These are phyloP conservation scores for Xiphorhynchus erythropygius DNA, from an alignment of 2,797 vertebrate genomes.

Conservation along the genomic window DNA sequence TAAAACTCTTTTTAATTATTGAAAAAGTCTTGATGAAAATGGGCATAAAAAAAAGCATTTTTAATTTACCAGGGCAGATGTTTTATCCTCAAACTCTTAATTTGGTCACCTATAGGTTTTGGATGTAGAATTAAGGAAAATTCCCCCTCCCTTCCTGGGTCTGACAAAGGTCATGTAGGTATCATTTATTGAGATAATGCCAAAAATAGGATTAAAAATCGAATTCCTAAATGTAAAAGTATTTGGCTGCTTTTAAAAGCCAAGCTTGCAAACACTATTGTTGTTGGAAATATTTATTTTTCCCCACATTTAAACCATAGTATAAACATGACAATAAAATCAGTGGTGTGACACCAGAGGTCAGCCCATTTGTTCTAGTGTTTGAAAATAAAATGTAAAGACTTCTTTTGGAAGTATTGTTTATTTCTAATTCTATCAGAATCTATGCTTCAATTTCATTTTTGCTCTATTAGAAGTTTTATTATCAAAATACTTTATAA, in stretches of 20 bases:
- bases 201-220: slow-evolving; percentile 3
- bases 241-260: not conserved
- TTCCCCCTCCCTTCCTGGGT: not conserved
- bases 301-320: not conserved
- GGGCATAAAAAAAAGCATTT: not conserved
- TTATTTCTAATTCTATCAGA: not conserved
- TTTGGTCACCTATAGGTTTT: not conserved
- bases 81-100: not conserved
- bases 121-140: not conserved
- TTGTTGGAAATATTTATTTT: not conserved
- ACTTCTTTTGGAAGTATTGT: not conserved
- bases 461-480: not conserved
- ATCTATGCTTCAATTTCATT: not conserved
- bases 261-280: not conserved
- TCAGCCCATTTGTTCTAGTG: not conserved
- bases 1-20: not conserved
- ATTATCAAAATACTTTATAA: not conserved
- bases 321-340: not conserved
- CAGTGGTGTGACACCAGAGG: not conserved
- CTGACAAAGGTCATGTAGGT: not conserved
- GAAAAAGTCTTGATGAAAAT: not conserved
- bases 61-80: not conserved
- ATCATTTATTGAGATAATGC: not conserved
- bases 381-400: not conserved
- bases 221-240: not conserved